These are phyloP conservation scores for Blastobasis adustella DNA, from an alignment of 2,888 invertebrate species.

Conservation along the genomic window DNA sequence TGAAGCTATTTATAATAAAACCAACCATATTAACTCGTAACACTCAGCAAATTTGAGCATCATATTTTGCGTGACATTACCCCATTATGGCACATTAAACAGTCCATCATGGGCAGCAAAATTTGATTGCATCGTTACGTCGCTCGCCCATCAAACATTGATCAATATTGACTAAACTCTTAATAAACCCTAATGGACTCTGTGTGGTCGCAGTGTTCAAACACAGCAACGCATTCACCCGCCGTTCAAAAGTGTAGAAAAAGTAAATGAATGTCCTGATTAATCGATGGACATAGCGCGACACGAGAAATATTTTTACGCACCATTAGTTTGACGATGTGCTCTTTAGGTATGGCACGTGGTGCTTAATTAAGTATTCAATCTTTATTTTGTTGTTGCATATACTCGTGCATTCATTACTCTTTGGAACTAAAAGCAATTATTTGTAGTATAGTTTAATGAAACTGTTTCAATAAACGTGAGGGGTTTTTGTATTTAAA, in stretches of 20 bases:
- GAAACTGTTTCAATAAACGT: no score
- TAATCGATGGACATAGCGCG: conserved; percentile 60
- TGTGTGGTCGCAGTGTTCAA: conserved; percentile 32
- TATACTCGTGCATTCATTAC: no score
- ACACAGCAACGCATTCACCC: conserved; percentile 31
- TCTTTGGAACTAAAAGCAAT: no score
- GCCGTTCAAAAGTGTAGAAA: conserved; percentile 36
- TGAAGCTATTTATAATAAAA: no score
- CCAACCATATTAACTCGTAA: conserved; percentile 7
- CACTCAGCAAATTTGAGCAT: background rate
- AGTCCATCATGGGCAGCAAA: conserved; percentile 35
- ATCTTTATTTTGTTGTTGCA: background rate
- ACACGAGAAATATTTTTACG: conserved; percentile 71
- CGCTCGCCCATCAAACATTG: conserved; percentile 43
- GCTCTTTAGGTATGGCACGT: conserved; percentile 23
- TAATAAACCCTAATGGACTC: conserved; percentile 61
- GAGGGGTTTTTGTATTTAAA: no score
- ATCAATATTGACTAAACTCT: conserved; percentile 66
- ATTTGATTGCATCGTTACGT: conserved; percentile 52
- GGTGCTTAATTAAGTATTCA: background rate
- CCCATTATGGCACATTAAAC: conserved; percentile 23
- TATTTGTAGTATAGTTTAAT: no score
- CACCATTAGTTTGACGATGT: conserved; percentile 55
- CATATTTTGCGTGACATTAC: conserved; percentile 9
- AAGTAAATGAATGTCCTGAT: conserved; percentile 46